Evolutionary conservation across 2,797 vertebrate genomes (phyloP).

Genomic region (Anabacerthia variegaticeps): DNA sequence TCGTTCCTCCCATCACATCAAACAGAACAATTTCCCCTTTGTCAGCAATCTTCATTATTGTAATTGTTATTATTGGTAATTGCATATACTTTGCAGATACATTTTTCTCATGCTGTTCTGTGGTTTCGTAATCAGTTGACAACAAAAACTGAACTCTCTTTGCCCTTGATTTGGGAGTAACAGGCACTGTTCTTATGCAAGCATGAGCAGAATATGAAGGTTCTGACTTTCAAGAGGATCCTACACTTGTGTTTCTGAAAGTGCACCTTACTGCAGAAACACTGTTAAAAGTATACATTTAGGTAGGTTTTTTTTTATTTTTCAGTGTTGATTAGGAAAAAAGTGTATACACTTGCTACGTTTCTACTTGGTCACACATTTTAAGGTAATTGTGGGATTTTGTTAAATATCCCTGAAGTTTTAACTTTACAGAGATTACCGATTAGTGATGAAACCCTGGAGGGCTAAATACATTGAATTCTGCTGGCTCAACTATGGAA

Average conservation of each 20-base stretch:
- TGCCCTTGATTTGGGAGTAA: neutral
- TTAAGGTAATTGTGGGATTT: neutral
- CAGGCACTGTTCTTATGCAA: neutral
- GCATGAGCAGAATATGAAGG: neutral
- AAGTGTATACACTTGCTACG: neutral
- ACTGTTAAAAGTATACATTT: neutral
- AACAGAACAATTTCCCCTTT: accelerated
- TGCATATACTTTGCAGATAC: neutral
- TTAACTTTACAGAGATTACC: neutral
- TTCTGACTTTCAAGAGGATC: neutral
- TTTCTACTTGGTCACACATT: neutral
- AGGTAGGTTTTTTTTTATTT: neutral
- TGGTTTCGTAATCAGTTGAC: neutral
- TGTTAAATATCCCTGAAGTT: neutral
- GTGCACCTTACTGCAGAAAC: neutral
- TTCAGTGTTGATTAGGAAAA: neutral
- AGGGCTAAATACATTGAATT: neutral
- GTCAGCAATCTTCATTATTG: neutral
- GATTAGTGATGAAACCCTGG: neutral
- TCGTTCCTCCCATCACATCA: neutral
- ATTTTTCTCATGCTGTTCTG: neutral
- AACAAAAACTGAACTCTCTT: neutral
- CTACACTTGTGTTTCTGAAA: neutral
- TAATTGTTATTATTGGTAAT: neutral
- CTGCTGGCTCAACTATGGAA: neutral